Conservation (phyloP, 2,888 invertebrate species). For the Labia minor region DNA sequence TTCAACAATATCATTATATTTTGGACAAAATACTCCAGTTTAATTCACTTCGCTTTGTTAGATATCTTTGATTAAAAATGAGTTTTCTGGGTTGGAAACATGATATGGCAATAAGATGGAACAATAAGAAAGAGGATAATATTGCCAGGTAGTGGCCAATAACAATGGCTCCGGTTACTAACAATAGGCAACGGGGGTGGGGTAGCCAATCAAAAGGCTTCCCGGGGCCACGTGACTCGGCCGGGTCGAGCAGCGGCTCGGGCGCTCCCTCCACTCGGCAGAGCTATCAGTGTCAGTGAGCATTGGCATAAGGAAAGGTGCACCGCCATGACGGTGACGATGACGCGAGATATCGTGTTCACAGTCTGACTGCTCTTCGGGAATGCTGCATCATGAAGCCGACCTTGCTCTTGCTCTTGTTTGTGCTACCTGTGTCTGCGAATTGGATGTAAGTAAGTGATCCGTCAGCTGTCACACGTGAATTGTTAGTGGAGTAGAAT, state of each 20-base stretch:
- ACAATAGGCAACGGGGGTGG: neutral
- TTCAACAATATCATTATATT: too few relatives aligned
- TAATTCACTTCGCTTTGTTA: too few relatives aligned
- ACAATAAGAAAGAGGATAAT: too few relatives aligned
- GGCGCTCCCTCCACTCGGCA: neutral
- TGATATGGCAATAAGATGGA: too few relatives aligned
- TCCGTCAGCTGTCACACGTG: constrained; percentile 1
- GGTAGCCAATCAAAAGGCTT: neutral
- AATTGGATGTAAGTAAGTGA: constrained; percentile 13
- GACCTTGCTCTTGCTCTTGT: neutral
- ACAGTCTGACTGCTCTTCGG: neutral
- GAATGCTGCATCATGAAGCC: neutral
- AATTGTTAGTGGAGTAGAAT: neutral
- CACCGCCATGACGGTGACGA: constrained; percentile 4
- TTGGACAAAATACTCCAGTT: too few relatives aligned
- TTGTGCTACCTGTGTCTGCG: constrained; percentile 1
- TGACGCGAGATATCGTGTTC: neutral
- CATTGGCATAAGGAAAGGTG: neutral
- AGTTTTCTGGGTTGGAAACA: too few relatives aligned
- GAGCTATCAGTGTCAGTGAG: constrained; percentile 4
- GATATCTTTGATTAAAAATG: too few relatives aligned
- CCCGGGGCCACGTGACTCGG: neutral
- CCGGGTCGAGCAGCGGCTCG: constrained; percentile 2
- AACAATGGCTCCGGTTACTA: neutral
- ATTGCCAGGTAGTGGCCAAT: neutral